A percentile compares a stretch with the other conserved stretches of the same genome.
phyloP scores from a whole-genome alignment of 1,140 invertebrate genomes.

The Drosophila nannoptera region DNA sequence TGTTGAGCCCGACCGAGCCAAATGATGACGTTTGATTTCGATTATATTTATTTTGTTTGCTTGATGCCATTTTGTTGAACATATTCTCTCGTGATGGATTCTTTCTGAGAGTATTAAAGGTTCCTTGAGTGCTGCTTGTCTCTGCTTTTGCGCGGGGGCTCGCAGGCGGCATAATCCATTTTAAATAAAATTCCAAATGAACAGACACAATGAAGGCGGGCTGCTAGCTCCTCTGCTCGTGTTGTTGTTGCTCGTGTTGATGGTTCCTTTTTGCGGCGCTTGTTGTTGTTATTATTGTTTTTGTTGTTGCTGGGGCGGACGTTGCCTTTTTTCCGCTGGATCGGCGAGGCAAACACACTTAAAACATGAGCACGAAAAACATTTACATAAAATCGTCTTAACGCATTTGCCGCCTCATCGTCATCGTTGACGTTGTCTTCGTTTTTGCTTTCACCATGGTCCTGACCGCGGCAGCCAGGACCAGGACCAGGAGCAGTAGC shows the following conservation, averaged over 20 bases:
- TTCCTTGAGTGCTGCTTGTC: slow-evolving; percentile 2
- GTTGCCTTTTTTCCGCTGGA: slow-evolving; percentile 62
- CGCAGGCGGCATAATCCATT: slow-evolving; percentile 68
- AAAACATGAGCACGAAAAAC: slow-evolving; percentile 77
- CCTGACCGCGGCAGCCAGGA: slow-evolving; percentile 27
- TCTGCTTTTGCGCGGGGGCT: slow-evolving; percentile 28
- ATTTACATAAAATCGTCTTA: slow-evolving; percentile 78
- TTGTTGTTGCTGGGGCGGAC: slow-evolving; percentile 30
- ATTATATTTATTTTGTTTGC: slow-evolving; percentile 24
- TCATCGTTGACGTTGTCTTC: slow-evolving; percentile 22
- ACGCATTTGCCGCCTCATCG: slow-evolving; percentile 75
- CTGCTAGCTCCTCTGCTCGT: slow-evolving; percentile 33
- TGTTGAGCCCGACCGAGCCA: background rate
- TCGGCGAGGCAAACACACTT: slow-evolving; percentile 69
- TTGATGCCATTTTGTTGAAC: slow-evolving; percentile 19
- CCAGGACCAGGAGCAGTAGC: background rate
- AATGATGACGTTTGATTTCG: slow-evolving; percentile 16
- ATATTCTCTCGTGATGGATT: slow-evolving; percentile 10
- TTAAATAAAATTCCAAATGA: slow-evolving; percentile 77
- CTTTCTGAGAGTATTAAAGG: slow-evolving; percentile 28
- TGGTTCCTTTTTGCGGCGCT: background rate
- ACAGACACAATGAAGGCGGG: slow-evolving; percentile 61
- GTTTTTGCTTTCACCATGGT: slow-evolving; percentile 25
- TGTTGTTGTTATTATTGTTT: slow-evolving; percentile 8
- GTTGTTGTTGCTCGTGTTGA: slow-evolving; percentile 13